phyloP scores from a whole-genome alignment of 2,888 invertebrate species.

The Gisinianus flammeolus region DNA sequence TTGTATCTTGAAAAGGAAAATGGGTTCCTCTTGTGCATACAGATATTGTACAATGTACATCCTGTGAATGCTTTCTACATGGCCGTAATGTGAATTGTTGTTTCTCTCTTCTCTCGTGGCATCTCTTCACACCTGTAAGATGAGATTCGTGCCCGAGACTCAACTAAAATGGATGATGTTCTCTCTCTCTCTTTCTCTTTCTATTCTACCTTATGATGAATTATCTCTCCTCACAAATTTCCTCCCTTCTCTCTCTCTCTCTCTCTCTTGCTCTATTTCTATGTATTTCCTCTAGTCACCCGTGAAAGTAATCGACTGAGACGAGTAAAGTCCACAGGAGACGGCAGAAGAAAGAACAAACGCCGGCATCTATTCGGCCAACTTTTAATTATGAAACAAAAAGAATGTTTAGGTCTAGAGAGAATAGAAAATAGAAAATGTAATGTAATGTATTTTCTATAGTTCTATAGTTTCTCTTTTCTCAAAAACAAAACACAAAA shows the following conservation, averaged over 20 bases:
- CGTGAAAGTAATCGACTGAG: background rate
- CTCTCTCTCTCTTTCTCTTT: conserved; percentile 7
- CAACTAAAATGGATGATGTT: conserved; percentile 46
- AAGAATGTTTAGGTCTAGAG: background rate
- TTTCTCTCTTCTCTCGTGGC: background rate
- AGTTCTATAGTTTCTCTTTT: no score
- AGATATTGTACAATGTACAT: no score
- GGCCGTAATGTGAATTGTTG: background rate
- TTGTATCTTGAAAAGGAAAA: background rate
- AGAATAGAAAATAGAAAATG: no score
- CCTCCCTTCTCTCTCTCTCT: conserved; percentile 13
- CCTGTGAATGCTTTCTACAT: no score
- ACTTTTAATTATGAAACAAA: conserved; percentile 32
- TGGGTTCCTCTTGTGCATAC: no score
- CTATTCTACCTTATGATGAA: conserved; percentile 17
- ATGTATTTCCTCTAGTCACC: background rate
- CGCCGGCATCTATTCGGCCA: background rate
- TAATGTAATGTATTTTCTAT: no score
- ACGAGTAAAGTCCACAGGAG: background rate
- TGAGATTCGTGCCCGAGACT: conserved; percentile 44
- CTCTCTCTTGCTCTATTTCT: background rate
- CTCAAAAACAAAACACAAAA: no score
- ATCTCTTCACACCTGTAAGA: conserved; percentile 45
- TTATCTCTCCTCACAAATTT: conserved; percentile 27
- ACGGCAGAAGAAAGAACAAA: background rate